These are phyloP conservation scores for Tragopan temminckii DNA, from an alignment of 2,797 vertebrate species.

Conservation along the genomic window DNA sequence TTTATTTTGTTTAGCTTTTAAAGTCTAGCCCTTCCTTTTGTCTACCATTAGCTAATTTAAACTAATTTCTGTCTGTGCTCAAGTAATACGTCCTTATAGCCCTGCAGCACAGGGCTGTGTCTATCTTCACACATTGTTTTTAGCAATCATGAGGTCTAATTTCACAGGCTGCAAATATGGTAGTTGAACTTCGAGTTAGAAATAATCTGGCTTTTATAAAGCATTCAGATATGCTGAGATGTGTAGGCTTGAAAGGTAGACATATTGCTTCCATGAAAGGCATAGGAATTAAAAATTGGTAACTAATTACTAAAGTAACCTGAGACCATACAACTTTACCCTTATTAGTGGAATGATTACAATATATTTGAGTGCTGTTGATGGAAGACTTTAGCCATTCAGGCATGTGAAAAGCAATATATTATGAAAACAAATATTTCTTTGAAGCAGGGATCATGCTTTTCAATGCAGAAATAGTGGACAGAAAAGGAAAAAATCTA, in stretches of 20 bases:
- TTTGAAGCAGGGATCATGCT: not conserved
- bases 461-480: not conserved
- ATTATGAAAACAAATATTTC: not conserved
- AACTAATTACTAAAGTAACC: not conserved
- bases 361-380: not conserved
- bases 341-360: not conserved
- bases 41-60: not conserved
- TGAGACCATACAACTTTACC: not conserved
- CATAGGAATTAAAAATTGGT: not conserved
- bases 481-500: not conserved
- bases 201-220: not conserved
- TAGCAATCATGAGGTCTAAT: not conserved
- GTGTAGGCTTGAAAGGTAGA: not conserved
- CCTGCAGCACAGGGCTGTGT: not conserved
- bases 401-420: not conserved
- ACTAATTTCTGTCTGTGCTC: not conserved
- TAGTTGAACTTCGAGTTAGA: not conserved
- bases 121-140: not conserved
- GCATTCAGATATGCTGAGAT: not conserved
- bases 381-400: not conserved
- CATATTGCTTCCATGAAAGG: not conserved
- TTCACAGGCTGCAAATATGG: not conserved
- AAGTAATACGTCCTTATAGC: not conserved
- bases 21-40: not conserved
- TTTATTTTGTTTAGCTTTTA: not conserved